phyloP scores from a whole-genome alignment of 2,113 vertebrate genomes.

The Calonectris borealis region DNA sequence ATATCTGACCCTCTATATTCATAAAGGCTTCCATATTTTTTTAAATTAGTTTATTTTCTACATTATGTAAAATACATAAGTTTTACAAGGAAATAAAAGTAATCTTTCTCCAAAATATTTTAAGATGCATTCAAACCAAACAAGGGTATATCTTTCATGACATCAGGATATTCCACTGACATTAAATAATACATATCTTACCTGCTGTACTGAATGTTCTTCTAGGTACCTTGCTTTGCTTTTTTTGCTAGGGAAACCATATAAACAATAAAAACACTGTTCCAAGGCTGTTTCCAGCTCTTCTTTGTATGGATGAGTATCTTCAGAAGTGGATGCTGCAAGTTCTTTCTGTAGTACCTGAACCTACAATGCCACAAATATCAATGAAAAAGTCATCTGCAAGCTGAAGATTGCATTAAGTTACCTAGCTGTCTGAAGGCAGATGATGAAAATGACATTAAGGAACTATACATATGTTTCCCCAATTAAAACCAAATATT shows the following conservation, averaged over 20 bases:
- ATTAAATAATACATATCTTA: slow-evolving; percentile 7
- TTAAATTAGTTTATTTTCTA: background rate
- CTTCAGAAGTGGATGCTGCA: slow-evolving; percentile 73
- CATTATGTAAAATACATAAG: background rate
- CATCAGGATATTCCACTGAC: background rate
- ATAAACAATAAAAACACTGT: slow-evolving; percentile 96
- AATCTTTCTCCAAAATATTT: background rate
- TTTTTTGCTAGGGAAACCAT: slow-evolving; percentile 96
- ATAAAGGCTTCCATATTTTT: background rate
- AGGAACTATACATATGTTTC: background rate
- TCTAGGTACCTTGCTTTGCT: slow-evolving; percentile 96
- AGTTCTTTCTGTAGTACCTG: slow-evolving; percentile 89
- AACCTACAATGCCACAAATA: slow-evolving; percentile 73
- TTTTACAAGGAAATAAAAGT: background rate
- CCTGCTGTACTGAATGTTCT: slow-evolving; percentile 94
- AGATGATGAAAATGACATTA: background rate
- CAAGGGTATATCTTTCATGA: background rate
- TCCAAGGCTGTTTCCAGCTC: slow-evolving; percentile 95
- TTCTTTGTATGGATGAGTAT: slow-evolving; percentile 91
- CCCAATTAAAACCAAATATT: background rate
- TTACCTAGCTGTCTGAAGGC: background rate
- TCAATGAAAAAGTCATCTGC: background rate
- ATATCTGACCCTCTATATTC: background rate
- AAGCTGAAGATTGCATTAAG: background rate
- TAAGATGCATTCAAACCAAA: background rate